A percentile compares a stretch with the other conserved stretches of the same genome.
phyloP scores from a whole-genome alignment of 2,113 vertebrate genomes.

The Odocoileus hemionus region DNA sequence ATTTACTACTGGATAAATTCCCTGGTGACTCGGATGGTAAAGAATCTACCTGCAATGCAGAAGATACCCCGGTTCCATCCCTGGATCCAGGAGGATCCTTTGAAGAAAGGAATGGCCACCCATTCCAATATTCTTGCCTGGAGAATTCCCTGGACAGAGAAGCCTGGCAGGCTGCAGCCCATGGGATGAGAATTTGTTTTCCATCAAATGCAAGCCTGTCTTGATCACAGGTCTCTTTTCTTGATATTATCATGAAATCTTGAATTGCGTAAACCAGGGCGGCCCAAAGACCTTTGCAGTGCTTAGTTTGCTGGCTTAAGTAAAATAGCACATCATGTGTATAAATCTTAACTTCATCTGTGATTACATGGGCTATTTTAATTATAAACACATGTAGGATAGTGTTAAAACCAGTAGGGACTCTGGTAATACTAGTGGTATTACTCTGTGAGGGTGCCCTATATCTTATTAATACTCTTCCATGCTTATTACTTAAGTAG shows the following conservation, averaged over 20 bases:
- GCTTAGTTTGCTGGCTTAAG: conserved; percentile 16
- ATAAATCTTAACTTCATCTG: neutral
- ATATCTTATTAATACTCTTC: neutral
- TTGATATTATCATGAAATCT: neutral
- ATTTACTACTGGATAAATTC: neutral
- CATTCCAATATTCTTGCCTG: neutral
- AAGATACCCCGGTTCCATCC: neutral
- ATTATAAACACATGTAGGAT: neutral
- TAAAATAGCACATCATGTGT: neutral
- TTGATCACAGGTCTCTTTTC: neutral
- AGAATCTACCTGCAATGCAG: neutral
- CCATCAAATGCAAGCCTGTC: neutral
- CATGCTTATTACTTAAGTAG: neutral
- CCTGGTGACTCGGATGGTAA: neutral
- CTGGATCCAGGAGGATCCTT: neutral
- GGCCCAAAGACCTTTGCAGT: neutral
- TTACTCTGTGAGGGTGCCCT: neutral
- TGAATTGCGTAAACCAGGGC: neutral
- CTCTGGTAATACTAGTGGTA: neutral
- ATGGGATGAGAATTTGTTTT: neutral
- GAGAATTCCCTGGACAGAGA: neutral
- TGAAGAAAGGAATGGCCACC: neutral
- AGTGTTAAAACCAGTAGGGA: neutral
- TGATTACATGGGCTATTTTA: neutral
- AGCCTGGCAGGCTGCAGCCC: neutral